Base-by-base conservation (phyloP, 2,888 invertebrate species). In the Ochropleura leucogaster region DNA sequence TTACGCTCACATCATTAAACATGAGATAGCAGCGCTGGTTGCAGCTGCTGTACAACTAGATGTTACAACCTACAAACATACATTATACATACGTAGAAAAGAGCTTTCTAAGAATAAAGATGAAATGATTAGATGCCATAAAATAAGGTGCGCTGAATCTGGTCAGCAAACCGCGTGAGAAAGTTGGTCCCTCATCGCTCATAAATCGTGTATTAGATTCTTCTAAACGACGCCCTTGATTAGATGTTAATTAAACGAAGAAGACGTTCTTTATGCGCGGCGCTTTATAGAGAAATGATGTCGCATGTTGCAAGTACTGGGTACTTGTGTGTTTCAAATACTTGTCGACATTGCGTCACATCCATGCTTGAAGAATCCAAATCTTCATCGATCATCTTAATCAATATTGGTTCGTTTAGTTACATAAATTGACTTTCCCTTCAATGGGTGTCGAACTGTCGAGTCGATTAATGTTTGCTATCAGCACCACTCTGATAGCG, bases 351-450 rank as follows among this genome's bases (percentile, higher is more conserved):
- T 90, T 90, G 89, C 90, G 89, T 90, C 90, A 90, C 85, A 79
- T 88, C 89, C 90, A 86, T 89, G 90, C 89, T 90, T 92, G 89
- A 92, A 91, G 89, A 88, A 88, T 89, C 79, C 72, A 76, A 82
- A 86, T 89, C 84, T 90, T 89, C 89, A 91, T 92, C 90, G 84
- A 92, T 92, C 92, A 93, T 92, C 89, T 89, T 90, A 90, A 92
- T 93, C 92, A 94, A 93, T 95, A 94, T 95, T 93, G 89, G 92
- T 90, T 92, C 92, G 91, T 93, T 93, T 90, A 92, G 92, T 95
- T 94, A 92, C 92, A 91, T 91, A 94, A 95, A 94, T 92, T 89
- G 79, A 92, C 94, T 95, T 95, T 95, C 95, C 90, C 93, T 89
- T 90, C 87, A 75, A 66, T 72, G 76, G 55, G 55, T 75, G 74